Evolutionary conservation across 2,797 vertebrate species (phyloP), one percentile per base, ranked within the genome.

Genomic region (Gastrophryne carolinensis): DNA sequence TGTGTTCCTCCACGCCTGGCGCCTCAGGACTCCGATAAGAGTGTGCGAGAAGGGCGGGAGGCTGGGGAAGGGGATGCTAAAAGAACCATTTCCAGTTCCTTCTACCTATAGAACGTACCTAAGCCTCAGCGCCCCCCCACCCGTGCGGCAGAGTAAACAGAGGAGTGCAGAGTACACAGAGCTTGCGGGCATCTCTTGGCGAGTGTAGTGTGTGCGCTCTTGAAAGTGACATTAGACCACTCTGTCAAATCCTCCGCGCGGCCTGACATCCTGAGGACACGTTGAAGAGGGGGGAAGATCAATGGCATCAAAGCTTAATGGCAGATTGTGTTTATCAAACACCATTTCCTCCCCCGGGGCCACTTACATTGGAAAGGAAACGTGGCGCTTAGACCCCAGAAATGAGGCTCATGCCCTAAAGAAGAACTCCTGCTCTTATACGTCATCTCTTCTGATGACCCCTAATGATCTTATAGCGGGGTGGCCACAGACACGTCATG

Each of bases 21-120:
- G 79, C 83, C 30, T n/a, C 4, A 9, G 54, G 70, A 58, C 13
- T 26, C 79, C 11, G 34, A 78, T 80, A 84, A 58, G 78, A 57
- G n/a, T 0, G 32, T 2, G 30, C 60, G 24, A 41, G 49, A 49
- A 29, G 4, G 39, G 61, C 29, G 58, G 60, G 65, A 27, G 64
- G 54, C 30, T 27, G 23, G 3, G 1, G 3, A n/a, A n/a, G n/a
- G n/a, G n/a, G n/a, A n/a, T n/a, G 13, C 49, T 4, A 23, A 62
- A 62, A 50, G 49, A 65, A 68, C 62, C 52, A 69, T 52, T 32
- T 68, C 34, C 9, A 54, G 35, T 49, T 41, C 44, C 47, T 41
- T 61, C 11, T 68, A 67, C 41, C 54, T 62, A 37, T 41, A 49
- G n/a, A 23, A 13, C 27, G 41, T 19, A 69, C 19, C 44, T 69